Percentiles rank a stretch among this genome's conserved stretches.
Conservation (phyloP, 1,140 invertebrate species). For the Cataglyphis hispanica region DNA sequence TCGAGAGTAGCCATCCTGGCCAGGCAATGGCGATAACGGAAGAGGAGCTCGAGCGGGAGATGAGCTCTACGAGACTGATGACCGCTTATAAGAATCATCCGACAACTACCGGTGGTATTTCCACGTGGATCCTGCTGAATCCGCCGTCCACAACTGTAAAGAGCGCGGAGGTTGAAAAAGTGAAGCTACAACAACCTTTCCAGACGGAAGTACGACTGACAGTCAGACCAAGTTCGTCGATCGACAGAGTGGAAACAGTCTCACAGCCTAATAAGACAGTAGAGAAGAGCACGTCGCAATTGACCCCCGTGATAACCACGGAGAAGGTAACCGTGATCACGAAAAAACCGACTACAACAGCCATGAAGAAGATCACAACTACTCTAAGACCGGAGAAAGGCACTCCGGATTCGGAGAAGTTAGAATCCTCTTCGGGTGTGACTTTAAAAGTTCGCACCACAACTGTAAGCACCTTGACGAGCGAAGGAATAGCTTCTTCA, state of each 20-base stretch:
- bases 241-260: constrained; percentile 48
- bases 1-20: constrained; percentile 83
- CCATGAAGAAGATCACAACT: constrained; percentile 76
- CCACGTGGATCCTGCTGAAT: constrained; percentile 92
- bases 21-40: constrained; percentile 85
- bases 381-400: constrained; percentile 70
- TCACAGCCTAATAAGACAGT: constrained; percentile 17
- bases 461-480: neutral
- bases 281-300: constrained; percentile 49
- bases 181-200: constrained; percentile 58
- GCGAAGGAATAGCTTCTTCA: constrained; percentile 70
- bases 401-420: constrained; percentile 25
- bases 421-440: constrained; percentile 23
- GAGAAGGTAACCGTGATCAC: constrained; percentile 66
- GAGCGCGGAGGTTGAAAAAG: constrained; percentile 64
- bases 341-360: constrained; percentile 55
- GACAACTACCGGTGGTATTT: constrained; percentile 89
- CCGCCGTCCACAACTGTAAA: constrained; percentile 85
- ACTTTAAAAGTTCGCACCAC: constrained; percentile 44
- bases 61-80: constrained; percentile 76
- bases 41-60: constrained; percentile 83
- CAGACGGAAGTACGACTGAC: constrained; percentile 55
- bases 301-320: constrained; percentile 17
- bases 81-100: constrained; percentile 85
- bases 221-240: constrained; percentile 72